Conservation (phyloP, 2,797 vertebrate species). For the Gallinago solitaria region DNA sequence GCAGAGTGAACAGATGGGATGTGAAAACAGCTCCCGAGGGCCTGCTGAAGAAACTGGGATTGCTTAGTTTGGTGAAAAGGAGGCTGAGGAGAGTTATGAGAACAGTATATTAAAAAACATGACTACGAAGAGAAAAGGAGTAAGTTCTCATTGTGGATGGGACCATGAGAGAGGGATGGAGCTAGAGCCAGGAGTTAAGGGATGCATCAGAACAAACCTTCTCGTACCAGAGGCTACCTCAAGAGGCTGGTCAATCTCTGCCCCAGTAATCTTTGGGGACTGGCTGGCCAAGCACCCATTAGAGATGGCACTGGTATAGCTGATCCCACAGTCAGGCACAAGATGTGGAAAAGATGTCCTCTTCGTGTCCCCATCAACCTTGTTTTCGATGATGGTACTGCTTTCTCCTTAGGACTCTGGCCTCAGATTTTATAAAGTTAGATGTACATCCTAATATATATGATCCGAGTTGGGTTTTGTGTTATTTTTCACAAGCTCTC, state of each 20-base stretch:
- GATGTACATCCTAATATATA: not conserved
- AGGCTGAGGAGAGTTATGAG: not conserved
- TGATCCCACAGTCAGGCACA: not conserved
- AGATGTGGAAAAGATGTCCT: not conserved
- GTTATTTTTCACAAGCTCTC: not conserved
- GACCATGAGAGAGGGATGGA: not conserved
- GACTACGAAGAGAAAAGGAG: not conserved
- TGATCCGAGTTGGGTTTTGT: not conserved
- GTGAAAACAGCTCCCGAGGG: not conserved
- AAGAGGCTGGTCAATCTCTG: not conserved
- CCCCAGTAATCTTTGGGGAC: not conserved
- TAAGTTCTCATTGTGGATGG: not conserved
- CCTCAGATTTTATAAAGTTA: not conserved
- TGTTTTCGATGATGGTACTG: not conserved
- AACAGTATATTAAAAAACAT: not conserved
- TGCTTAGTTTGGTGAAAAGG: not conserved
- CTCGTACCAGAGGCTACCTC: not conserved
- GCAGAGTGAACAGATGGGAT: not conserved
- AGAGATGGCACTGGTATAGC: not conserved
- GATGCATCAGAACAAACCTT: not conserved
- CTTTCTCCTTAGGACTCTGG: not conserved
- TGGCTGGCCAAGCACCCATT: not conserved
- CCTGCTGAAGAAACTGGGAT: not conserved
- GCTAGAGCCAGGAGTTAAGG: not conserved
- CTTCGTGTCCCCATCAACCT: not conserved